Evolutionary conservation across 2,888 invertebrate genomes (phyloP).

Genomic region (Odontothrips loti): DNA sequence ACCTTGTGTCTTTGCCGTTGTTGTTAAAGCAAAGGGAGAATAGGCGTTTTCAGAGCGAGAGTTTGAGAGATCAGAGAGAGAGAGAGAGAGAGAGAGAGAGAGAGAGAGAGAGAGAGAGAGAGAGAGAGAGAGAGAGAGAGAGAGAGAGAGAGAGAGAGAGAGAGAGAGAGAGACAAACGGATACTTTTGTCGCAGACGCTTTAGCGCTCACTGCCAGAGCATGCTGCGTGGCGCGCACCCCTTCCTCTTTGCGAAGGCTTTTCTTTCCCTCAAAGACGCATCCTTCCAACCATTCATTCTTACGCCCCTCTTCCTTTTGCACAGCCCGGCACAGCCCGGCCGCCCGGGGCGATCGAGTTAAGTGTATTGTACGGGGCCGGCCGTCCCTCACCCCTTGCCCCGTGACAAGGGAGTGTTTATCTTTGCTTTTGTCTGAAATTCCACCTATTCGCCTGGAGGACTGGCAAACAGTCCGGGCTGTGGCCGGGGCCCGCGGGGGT

Average conservation of each 20-base stretch:
- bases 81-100: background rate
- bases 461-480: background rate
- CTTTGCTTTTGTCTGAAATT: background rate
- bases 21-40: no score
- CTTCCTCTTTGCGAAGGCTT: background rate
- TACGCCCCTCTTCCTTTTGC: background rate
- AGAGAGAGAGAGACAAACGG: background rate
- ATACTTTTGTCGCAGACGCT: conserved; percentile 2
- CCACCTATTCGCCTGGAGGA: background rate
- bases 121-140: background rate
- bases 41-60: background rate
- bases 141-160: background rate
- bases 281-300: background rate
- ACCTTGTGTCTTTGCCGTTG: background rate
- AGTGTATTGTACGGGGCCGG: background rate
- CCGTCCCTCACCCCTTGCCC: background rate
- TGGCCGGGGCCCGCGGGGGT: background rate
- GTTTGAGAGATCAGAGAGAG: background rate
- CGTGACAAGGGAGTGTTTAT: background rate
- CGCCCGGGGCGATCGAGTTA: conserved; percentile 14
- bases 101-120: background rate
- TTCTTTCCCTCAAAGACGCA: background rate
- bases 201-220: background rate
- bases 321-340: background rate
- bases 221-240: no score